A percentile compares a stretch with the other conserved stretches of the same genome.
phyloP scores from a whole-genome alignment of 2,113 vertebrate species.

The Epinephelus fuscoguttatus region DNA sequence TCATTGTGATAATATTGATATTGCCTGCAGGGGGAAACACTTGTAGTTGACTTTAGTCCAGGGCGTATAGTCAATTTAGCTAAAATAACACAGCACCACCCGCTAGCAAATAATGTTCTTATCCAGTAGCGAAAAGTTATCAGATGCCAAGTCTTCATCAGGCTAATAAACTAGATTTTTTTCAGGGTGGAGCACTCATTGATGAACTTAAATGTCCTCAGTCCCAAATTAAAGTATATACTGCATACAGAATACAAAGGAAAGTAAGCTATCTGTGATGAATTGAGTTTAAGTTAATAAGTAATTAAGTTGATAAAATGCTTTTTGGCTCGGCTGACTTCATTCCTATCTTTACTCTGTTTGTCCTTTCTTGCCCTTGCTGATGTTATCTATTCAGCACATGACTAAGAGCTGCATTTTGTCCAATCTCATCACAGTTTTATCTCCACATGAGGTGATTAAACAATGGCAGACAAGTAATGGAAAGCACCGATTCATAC shows the following conservation, averaged over 20 bases:
- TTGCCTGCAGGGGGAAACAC: not conserved
- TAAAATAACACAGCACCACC: not conserved
- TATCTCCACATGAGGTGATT: conserved; percentile 11
- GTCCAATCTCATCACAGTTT: conserved; percentile 19
- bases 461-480: conserved; percentile 27
- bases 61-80: not conserved
- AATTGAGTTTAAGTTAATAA: not conserved
- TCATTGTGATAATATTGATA: conserved; percentile 5
- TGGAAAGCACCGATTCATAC: not conserved
- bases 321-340: not conserved
- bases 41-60: conserved; percentile 1
- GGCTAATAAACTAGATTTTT: not conserved
- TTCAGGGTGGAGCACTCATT: not conserved
- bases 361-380: not conserved
- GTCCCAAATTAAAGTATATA: not conserved
- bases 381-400: conserved; percentile 6
- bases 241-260: not conserved
- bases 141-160: not conserved
- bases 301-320: not conserved
- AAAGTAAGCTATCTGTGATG: not conserved
- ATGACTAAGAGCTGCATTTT: conserved; percentile 1
- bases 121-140: not conserved
- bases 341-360: not conserved
- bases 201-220: not conserved
- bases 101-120: not conserved